Evolutionary conservation across 2,888 invertebrate genomes (phyloP).

Genomic region (Pandemis corylana): DNA sequence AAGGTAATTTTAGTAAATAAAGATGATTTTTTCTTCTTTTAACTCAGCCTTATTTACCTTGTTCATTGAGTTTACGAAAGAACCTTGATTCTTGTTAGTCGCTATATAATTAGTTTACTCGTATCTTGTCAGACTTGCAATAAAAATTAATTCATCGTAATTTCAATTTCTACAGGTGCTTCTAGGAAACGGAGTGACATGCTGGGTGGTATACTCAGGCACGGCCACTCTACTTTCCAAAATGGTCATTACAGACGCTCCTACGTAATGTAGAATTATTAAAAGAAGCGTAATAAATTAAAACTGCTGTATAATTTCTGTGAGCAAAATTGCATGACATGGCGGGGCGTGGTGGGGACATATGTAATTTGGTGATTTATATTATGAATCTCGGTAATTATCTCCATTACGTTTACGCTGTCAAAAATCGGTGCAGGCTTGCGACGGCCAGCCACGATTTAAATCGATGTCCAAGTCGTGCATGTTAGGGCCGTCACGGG

Average conservation of each 20-base stretch:
- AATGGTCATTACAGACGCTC: conserved; percentile 51
- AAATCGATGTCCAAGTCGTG: conserved; percentile 57
- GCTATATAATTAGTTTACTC: neutral
- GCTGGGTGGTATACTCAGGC: conserved; percentile 39
- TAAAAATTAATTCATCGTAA: conserved; percentile 23
- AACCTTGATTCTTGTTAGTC: neutral
- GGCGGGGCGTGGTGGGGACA: conserved; percentile 72
- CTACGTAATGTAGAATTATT: conserved; percentile 54
- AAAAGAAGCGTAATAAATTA: conserved; percentile 78
- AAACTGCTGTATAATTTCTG: conserved; percentile 73
- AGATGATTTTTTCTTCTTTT: neutral
- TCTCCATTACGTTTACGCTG: conserved; percentile 64
- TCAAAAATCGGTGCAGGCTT: conserved; percentile 74
- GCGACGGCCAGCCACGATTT: conserved; percentile 60
- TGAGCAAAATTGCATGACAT: conserved; percentile 75
- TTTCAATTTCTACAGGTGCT: conserved; percentile 20
- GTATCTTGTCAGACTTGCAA: neutral
- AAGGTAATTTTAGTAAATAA: conserved; percentile 31
- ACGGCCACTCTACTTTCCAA: conserved; percentile 54
- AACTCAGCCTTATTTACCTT: neutral
- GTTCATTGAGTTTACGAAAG: neutral
- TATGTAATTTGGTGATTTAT: conserved; percentile 78
- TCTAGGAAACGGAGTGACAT: conserved; percentile 38
- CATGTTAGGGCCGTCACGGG: conserved; percentile 55
- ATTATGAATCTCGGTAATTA: conserved; percentile 65